Evolutionary conservation across 1,140 invertebrate species (phyloP).

Genomic region (Cherax quadricarinatus): DNA sequence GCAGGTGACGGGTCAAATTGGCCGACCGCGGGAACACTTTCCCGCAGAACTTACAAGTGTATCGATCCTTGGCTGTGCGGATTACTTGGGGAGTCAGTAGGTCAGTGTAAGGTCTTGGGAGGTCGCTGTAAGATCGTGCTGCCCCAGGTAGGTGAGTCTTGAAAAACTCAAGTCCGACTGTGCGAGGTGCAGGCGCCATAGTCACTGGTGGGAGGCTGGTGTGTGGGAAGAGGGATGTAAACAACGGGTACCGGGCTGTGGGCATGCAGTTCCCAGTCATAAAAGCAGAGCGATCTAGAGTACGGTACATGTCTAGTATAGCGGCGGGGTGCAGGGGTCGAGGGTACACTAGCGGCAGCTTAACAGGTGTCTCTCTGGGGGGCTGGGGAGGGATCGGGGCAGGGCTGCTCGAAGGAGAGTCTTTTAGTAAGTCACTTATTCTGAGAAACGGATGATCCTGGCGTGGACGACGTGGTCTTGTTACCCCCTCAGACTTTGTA

Average conservation of each 20-base stretch:
- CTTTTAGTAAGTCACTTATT: constrained; percentile 57
- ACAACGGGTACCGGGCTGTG: constrained; percentile 36
- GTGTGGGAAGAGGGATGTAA: constrained; percentile 43
- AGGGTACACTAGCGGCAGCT: constrained; percentile 53
- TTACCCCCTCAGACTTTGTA: constrained; percentile 6
- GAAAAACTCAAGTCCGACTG: constrained; percentile 48
- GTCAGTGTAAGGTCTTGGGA: constrained; percentile 31
- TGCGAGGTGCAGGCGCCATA: background rate
- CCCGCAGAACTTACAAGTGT: constrained; percentile 96
- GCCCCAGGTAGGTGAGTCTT: constrained; percentile 42
- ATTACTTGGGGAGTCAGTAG: constrained; percentile 27
- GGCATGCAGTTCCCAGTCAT: constrained; percentile 16
- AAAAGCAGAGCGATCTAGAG: constrained; percentile 38
- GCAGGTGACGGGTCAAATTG: constrained; percentile 84
- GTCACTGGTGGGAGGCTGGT: constrained; percentile 1
- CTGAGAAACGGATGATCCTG: constrained; percentile 52
- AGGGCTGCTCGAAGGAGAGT: constrained; percentile 37
- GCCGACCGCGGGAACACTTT: constrained; percentile 63
- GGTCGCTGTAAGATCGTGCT: constrained; percentile 33
- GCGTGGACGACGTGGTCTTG: constrained; percentile 16
- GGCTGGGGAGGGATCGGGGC: constrained; percentile 1
- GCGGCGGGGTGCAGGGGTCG: constrained; percentile 58
- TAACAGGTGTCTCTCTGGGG: background rate
- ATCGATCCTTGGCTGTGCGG: constrained; percentile 84
- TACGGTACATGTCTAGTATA: constrained; percentile 61